Conservation (phyloP, 2,797 vertebrate genomes). For the Leuciscus waleckii region DNA sequence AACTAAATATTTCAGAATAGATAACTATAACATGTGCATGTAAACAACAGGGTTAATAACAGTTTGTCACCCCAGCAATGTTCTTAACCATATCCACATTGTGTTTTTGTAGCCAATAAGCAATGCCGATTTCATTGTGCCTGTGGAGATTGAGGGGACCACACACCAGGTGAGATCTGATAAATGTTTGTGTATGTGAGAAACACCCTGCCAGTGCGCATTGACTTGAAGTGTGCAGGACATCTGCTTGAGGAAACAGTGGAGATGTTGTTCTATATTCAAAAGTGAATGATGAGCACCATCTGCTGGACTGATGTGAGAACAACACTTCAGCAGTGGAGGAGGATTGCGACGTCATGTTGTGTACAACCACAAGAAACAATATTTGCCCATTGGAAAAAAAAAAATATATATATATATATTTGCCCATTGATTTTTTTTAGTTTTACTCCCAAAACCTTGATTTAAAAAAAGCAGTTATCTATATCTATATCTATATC, state of each 20-base stretch:
- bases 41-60: background rate
- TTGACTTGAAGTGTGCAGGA: conserved; percentile 67
- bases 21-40: background rate
- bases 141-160: conserved; percentile 91
- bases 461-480: background rate
- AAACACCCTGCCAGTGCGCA: conserved; percentile 38
- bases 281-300: conserved; percentile 63
- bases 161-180: conserved; percentile 85
- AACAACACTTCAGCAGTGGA: background rate
- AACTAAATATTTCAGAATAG: background rate
- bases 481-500: background rate
- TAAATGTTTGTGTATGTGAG: conserved; percentile 50
- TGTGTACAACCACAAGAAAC: background rate
- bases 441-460: background rate
- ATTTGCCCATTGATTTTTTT: background rate
- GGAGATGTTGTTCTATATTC: conserved; percentile 52
- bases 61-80: conserved; percentile 3
- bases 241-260: conserved; percentile 68
- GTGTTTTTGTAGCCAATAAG: conserved; percentile 83
- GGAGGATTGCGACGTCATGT: background rate
- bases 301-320: conserved; percentile 72
- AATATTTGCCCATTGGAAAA: background rate
- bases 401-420: too few species aligned
- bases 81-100: conserved; percentile 49
- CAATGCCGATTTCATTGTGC: conserved; percentile 91